phyloP scores from a whole-genome alignment of 2,888 invertebrate species.

The Protophormia terraenovae region DNA sequence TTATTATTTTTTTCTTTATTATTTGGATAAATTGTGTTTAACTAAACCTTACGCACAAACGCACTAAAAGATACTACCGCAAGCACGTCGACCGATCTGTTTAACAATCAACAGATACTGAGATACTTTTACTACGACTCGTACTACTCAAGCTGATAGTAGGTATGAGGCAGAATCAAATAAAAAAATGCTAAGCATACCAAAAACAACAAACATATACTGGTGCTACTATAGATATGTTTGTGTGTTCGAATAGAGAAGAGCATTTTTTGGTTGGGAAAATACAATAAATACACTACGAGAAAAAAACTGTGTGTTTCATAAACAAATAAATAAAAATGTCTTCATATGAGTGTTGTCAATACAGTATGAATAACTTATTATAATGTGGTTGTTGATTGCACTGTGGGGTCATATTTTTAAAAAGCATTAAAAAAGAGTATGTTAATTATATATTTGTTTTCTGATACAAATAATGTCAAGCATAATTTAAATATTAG shows the following conservation, averaged over 20 bases:
- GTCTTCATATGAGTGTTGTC: neutral
- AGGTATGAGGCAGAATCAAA: conserved; percentile 15
- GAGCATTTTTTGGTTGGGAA: conserved; percentile 38
- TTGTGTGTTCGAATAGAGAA: conserved; percentile 18
- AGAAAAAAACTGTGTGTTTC: neutral
- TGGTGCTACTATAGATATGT: neutral
- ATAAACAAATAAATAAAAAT: neutral
- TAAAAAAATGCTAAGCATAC: neutral
- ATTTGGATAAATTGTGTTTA: neutral
- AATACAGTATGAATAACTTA: neutral
- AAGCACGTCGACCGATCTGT: conserved; percentile 52
- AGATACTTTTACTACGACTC: conserved; percentile 48
- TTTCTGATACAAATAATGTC: too few relatives aligned
- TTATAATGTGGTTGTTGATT: conserved; percentile 6
- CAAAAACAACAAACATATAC: neutral
- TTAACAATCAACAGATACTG: conserved; percentile 64
- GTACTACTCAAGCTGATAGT: conserved; percentile 32
- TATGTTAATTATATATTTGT: too few relatives aligned
- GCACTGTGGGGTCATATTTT: neutral
- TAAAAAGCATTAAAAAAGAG: neutral
- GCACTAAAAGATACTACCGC: conserved; percentile 55
- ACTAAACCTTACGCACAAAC: conserved; percentile 61
- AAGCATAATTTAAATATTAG: too few relatives aligned
- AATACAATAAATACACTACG: neutral
- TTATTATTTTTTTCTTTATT: too few relatives aligned